Evolutionary conservation across 2,888 invertebrate species (phyloP), one percentile per base, ranked within the genome.

Genomic region (Troides helena): DNA sequence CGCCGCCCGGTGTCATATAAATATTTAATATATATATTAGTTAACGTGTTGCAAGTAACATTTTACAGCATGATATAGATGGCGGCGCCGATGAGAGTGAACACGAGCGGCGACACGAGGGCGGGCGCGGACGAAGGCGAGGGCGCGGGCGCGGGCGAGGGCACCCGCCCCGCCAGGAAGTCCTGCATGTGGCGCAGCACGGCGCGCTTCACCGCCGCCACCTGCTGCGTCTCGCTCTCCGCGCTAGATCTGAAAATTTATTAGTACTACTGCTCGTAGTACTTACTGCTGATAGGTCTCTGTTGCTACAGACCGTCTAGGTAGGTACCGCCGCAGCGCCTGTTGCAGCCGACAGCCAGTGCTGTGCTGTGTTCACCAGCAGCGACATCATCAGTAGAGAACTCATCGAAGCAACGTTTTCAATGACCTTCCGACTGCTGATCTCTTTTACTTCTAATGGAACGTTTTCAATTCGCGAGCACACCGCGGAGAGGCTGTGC

Each of bases 141-240:
- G 21, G 30, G 30, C 30, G 30, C 30, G 5, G 25, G 25, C 25
- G 25, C 58, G 59, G 0, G 69, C 65, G 8, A 58, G 63, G 18
- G 58, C 57, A 39, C 53, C 8, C 18, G 25, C 0, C 76, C 77
- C 0, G 72, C 70, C 39, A 79, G 66, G 57, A 69, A 73, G 43
- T 73, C 67, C 4, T 72, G 18, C 80, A 85, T 78, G 65, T 78
- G 72, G 0, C 57, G 25, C 5, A 84, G 63, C 0, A 82, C 81
- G 0, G 76, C 75, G 1, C 36, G 64, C 57, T 80, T 78, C 3
- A 72, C 71, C 0, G 36, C 53, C 50, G 74, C 75, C 3, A 87
- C 64, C 18, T 80, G 80, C 50, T 72, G 75, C 0, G 78, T 80
- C 25, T 86, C 87, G 60, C 80, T 85, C 64, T 60, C 68, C 0